A percentile compares a stretch with the other conserved stretches of the same genome.
Evolutionary conservation across 2,113 vertebrate genomes (phyloP).

Genomic region (Aleadryas rufinucha): DNA sequence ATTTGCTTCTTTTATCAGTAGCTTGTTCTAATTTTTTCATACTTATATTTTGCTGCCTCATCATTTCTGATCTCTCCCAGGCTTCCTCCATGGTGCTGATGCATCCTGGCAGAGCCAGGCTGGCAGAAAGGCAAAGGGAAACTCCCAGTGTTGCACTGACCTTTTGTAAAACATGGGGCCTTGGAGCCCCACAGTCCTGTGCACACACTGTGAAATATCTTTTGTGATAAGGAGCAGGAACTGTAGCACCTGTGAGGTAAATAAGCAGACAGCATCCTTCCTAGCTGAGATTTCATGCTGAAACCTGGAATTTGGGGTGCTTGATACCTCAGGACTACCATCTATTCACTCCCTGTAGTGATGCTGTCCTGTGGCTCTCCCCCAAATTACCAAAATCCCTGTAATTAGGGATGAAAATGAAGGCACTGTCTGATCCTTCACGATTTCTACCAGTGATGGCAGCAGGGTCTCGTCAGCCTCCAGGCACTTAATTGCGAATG

Average conservation of each 20-base stretch:
- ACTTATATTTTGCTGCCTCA: not conserved
- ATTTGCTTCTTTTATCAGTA: not conserved
- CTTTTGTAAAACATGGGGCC: not conserved
- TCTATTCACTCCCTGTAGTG: not conserved
- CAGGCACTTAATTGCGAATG: not conserved
- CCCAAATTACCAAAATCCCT: not conserved
- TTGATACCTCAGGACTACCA: not conserved
- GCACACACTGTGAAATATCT: not conserved
- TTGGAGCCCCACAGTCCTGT: not conserved
- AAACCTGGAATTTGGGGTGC: not conserved
- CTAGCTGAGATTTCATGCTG: not conserved
- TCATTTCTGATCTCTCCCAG: not conserved
- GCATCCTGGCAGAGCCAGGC: not conserved
- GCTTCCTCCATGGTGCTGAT: rapidly evolving
- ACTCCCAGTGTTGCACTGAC: rapidly evolving
- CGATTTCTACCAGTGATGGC: rapidly evolving
- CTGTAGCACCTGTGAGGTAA: not conserved
- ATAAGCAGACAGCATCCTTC: not conserved
- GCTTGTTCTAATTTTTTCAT: not conserved
- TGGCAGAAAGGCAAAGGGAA: not conserved
- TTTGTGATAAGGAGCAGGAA: not conserved
- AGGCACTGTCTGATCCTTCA: not conserved
- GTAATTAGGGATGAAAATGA: not conserved
- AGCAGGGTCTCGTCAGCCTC: rapidly evolving
- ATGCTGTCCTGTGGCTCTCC: not conserved